Base-by-base conservation (phyloP, 2,888 invertebrate genomes). In the Stenurella melanura region DNA sequence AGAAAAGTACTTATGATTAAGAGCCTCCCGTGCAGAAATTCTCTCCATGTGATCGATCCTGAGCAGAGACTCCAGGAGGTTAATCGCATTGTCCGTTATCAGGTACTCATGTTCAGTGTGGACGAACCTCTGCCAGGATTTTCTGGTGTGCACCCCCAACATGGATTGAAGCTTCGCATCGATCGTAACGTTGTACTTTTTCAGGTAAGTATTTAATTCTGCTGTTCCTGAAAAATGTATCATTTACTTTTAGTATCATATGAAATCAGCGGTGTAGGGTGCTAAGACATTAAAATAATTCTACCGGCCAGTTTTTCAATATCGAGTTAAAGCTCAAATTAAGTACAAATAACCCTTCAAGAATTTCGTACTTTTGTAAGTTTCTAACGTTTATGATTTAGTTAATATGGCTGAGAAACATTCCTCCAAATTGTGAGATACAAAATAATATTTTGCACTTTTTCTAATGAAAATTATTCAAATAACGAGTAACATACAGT, bases 91-190 rank as follows among this genome's bases (percentile, higher is more conserved):
- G n/a, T 87, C 88, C 54, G 85, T 88, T n/a, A 89, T 86, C 68
- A 89, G 81, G 78, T 89, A 87, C 76, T 89, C 89, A 72, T 89
- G 88, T 81, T 89, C 89, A 0, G 88, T 85, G 56, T 85, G 88
- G 19, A 89, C 86, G 74, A 89, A 89, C 54, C 89, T 79, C 66
- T 89, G 88, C 89, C 89, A 89, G 5, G 87, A 85, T 77, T 89
- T 89, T 34, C 87, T 83, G 9, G 85, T 86, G 74, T 89, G 88
- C 11, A 81, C 79, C 0, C 87, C 88, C 11, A 89, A 38, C 42
- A 82, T 74, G 26, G 82, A 81, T 54, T 83, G 84, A 26, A 87
- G 82, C 72, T 84, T 86, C 10, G 77, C 60, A 66, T 88, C 86
- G 6, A 89, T 75, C 10, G 83, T 77, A 30, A 89, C 89, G 70